Evolutionary conservation across 2,797 vertebrate genomes (phyloP), one percentile per base, ranked within the genome.

Genomic region (Lithobates sylvaticus): DNA sequence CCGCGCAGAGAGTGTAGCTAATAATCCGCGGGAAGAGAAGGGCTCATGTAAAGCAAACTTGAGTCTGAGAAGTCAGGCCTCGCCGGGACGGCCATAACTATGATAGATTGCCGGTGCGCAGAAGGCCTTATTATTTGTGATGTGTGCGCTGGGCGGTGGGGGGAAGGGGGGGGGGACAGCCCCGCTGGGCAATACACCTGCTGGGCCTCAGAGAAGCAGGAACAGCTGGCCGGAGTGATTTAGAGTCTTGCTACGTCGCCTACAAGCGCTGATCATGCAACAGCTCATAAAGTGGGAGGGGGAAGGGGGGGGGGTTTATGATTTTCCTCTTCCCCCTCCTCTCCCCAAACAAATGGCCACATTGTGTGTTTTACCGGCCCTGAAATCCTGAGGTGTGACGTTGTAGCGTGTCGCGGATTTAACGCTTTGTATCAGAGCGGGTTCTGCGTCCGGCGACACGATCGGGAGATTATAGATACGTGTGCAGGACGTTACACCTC

Each of bases 171-270:
- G 32, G 32, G 32, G 32, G 93, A 94, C 93, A 91, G 32, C 47
- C 72, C 13, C 94, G 92, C 92, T 91, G 93, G 94, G 93, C 93
- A 94, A 94, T 99, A 96, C 98, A 99, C 97, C 98, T 99, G 98
- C 97, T 97, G 97, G 93, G 96, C 88, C 94, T 92, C 93, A 91
- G 91, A 96, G 95, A 96, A 96, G 93, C 93, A 94, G 89, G 96
- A 98, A 98, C 97, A 99, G 97, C 98, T 99, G 98, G 95, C 95
- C 88, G 89, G 95, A 96, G 96, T 98, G 97, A 98, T 97, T 98
- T 98, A 98, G 96, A 96, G 89, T 93, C 95, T 95, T 91, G 92
- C 96, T 97, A 94, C 93, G 92, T 95, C 92, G 95, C 94, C 97
- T 96, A 94, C 97, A 98, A 97, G 97, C 97, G 97, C 94, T 95